phyloP scores from a whole-genome alignment of 2,797 vertebrate genomes.

The Hemibagrus guttatus region DNA sequence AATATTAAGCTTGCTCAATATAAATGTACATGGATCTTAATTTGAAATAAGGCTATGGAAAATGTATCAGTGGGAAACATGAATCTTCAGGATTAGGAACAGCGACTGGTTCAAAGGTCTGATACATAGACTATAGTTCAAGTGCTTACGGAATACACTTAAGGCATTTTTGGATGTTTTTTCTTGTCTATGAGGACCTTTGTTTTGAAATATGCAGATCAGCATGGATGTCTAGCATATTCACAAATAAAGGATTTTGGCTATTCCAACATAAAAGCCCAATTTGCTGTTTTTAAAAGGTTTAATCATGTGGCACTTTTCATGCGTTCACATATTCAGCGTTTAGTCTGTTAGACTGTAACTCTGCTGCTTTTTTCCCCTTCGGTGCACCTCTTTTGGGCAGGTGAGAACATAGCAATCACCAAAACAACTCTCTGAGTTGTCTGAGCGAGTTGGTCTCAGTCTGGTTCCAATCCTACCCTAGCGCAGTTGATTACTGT shows the following conservation, averaged over 20 bases:
- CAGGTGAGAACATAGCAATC: conserved; percentile 22
- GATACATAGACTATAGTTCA: background rate
- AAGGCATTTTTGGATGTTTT: background rate
- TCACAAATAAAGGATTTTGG: background rate
- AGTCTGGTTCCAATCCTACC: conserved; percentile 3
- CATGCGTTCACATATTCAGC: background rate
- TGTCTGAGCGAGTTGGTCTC: conserved; percentile 10
- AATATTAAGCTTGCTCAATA: background rate
- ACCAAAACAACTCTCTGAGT: background rate
- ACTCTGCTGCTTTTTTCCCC: background rate
- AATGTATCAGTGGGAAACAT: background rate
- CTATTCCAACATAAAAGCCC: background rate
- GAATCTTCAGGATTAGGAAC: background rate
- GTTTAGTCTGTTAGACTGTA: background rate
- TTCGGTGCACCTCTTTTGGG: background rate
- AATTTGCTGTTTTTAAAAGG: background rate
- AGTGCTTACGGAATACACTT: background rate
- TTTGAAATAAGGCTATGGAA: background rate
- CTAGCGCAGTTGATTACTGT: conserved; percentile 24
- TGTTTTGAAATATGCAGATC: background rate
- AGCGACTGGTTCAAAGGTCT: background rate
- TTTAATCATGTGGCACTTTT: background rate
- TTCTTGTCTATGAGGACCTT: background rate
- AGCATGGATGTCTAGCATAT: background rate
- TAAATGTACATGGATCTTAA: background rate